These are phyloP conservation scores for Lagorchestes hirsutus DNA, from an alignment of 2,797 vertebrate genomes.

Conservation along the genomic window DNA sequence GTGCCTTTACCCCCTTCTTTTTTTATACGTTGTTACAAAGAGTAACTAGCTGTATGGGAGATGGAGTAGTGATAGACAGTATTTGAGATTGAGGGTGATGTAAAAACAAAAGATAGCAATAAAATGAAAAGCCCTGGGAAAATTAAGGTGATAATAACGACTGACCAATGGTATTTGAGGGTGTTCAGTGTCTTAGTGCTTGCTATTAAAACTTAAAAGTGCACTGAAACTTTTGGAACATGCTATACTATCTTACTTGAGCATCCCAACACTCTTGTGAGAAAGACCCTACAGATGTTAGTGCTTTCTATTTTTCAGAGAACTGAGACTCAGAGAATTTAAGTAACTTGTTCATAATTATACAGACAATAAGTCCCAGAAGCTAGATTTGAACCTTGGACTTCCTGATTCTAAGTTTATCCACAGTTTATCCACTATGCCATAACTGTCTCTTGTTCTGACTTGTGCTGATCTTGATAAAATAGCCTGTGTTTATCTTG, in stretches of 20 bases:
- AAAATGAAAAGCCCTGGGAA: background rate
- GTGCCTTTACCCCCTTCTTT: background rate
- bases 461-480: background rate
- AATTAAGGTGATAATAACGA: background rate
- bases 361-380: background rate
- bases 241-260: background rate
- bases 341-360: background rate
- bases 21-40: background rate
- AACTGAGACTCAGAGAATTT: background rate
- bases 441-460: background rate
- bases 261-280: background rate
- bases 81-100: background rate
- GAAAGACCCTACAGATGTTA: background rate
- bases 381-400: background rate
- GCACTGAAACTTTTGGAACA: background rate
- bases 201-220: background rate
- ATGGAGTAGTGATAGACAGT: background rate
- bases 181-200: background rate
- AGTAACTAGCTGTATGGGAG: background rate
- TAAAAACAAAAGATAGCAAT: background rate
- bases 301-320: background rate
- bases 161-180: background rate
- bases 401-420: background rate
- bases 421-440: background rate
- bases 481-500: background rate